phyloP scores from a whole-genome alignment of 2,797 vertebrate species.

The Poeciliopsis gracilis region DNA sequence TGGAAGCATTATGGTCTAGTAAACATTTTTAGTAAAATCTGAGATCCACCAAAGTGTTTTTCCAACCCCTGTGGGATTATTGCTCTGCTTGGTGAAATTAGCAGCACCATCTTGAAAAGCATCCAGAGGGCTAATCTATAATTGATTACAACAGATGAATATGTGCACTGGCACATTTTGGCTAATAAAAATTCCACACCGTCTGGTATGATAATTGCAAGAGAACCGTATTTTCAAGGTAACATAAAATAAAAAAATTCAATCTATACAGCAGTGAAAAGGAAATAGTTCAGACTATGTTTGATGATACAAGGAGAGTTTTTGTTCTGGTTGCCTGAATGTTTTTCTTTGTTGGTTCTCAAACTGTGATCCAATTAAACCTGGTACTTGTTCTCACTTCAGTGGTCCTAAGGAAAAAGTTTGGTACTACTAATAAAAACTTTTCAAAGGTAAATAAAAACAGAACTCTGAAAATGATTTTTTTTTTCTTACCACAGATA shows the following conservation, averaged over 20 bases:
- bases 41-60: not conserved
- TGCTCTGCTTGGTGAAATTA: conserved; percentile 42
- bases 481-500: not conserved
- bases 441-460: not conserved
- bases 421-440: not conserved
- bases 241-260: not conserved
- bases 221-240: not conserved
- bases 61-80: conserved; percentile 9
- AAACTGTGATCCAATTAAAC: not conserved
- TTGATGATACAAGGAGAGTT: not conserved
- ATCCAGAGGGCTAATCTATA: conserved; percentile 51
- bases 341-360: not conserved
- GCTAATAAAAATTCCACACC: conserved; percentile 8
- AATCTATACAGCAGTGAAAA: not conserved
- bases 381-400: not conserved
- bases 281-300: not conserved
- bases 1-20: not conserved
- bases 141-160: conserved; percentile 60
- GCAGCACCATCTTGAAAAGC: conserved; percentile 26
- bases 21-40: conserved; percentile 3
- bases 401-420: not conserved
- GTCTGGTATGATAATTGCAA: not conserved
- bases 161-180: conserved; percentile 22
- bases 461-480: not conserved
- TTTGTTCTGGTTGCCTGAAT: not conserved